Evolutionary conservation across 2,888 invertebrate species (phyloP).

Genomic region (Hypena proboscidalis): DNA sequence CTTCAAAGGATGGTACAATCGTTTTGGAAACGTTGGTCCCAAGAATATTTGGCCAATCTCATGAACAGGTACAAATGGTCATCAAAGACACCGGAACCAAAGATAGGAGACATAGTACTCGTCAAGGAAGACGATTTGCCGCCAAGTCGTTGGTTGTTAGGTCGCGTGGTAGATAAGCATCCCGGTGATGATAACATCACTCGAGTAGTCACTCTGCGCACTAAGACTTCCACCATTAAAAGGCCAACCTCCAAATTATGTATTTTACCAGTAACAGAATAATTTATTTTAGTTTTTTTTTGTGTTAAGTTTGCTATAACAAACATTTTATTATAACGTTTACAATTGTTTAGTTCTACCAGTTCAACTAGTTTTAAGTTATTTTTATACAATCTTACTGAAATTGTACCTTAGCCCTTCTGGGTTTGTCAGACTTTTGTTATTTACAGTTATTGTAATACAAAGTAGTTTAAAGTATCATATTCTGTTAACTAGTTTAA

Average conservation of each 20-base stretch:
- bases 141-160: not conserved
- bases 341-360: too few species aligned
- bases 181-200: not conserved
- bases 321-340: too few species aligned
- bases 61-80: not conserved
- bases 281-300: not conserved
- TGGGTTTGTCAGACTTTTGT: too few species aligned
- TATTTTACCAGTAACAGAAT: not conserved
- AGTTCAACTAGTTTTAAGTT: too few species aligned
- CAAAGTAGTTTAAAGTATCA: too few species aligned
- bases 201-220: slow-evolving; percentile 5
- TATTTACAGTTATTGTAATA: too few species aligned
- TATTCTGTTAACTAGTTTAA: too few species aligned
- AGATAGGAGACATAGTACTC: not conserved
- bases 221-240: slow-evolving; percentile 10
- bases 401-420: too few species aligned
- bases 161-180: not conserved
- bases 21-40: not conserved
- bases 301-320: not conserved
- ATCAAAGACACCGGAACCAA: not conserved
- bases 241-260: slow-evolving; percentile 1
- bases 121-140: slow-evolving; percentile 3
- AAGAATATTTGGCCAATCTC: not conserved
- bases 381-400: too few species aligned
- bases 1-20: too few species aligned